Evolutionary conservation across 1,140 invertebrate genomes (phyloP).

Genomic region (Metopolophium dirhodum): DNA sequence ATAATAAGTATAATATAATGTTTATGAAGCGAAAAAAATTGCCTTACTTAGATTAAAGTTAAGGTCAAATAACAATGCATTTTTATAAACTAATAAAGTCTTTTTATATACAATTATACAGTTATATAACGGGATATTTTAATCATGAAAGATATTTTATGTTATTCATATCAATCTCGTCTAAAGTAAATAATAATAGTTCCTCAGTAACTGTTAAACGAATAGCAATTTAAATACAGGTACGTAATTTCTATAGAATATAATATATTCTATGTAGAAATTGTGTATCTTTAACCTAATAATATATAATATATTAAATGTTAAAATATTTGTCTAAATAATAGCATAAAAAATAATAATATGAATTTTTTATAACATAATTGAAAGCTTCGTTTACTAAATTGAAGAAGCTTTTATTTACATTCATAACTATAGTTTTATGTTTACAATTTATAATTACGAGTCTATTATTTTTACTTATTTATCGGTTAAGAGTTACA

Average conservation of each 20-base stretch:
- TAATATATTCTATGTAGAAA: neutral
- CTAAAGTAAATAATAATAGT: neutral
- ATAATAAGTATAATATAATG: too few relatives aligned
- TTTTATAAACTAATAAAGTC: neutral
- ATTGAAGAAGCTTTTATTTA: too few relatives aligned
- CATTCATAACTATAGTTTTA: neutral
- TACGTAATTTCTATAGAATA: neutral
- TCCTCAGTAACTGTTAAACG: neutral
- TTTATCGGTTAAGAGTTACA: too few relatives aligned
- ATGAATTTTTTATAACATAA: neutral
- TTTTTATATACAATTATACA: neutral
- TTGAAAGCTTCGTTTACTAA: neutral
- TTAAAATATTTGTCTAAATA: neutral
- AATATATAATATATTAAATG: neutral
- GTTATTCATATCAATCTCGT: neutral
- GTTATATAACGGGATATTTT: neutral
- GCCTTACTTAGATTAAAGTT: too few relatives aligned
- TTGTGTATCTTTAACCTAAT: neutral
- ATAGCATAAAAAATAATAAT: neutral
- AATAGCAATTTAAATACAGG: neutral
- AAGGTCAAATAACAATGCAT: too few relatives aligned
- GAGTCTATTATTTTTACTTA: too few relatives aligned
- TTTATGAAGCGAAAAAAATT: too few relatives aligned
- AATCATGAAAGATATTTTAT: neutral
- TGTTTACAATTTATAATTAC: neutral